phyloP scores from a whole-genome alignment of 2,797 vertebrate genomes.

The Semotilus atromaculatus region DNA sequence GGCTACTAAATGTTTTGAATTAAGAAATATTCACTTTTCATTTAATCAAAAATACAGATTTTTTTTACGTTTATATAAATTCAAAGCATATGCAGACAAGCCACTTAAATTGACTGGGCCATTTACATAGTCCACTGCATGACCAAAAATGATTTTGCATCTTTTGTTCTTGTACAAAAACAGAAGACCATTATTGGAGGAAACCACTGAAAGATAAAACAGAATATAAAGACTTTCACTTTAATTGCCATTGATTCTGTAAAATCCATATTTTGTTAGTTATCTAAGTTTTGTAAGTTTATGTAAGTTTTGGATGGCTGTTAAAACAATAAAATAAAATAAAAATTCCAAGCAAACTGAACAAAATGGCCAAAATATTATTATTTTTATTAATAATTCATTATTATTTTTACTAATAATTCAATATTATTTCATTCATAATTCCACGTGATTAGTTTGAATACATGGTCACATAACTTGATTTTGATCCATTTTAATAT shows the following conservation, averaged over 20 bases:
- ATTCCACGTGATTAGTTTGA: not conserved
- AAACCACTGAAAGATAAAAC: not conserved
- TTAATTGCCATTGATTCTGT: not conserved
- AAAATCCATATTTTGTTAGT: too few species aligned
- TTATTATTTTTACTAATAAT: too few species aligned
- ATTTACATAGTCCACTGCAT: not conserved
- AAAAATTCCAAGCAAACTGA: not conserved
- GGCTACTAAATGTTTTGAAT: not conserved
- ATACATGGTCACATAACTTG: not conserved
- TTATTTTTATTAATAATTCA: constrained; percentile 8
- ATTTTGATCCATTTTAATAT: not conserved
- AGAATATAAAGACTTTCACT: not conserved
- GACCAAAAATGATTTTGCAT: not conserved
- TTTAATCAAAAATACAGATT: not conserved
- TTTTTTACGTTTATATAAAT: not conserved
- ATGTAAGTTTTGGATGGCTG: not conserved
- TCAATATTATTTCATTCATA: not conserved
- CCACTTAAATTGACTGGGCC: not conserved
- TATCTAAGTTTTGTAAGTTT: too few species aligned
- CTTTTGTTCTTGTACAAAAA: not conserved
- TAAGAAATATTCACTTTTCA: not conserved
- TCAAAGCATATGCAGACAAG: not conserved
- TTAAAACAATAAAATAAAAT: not conserved
- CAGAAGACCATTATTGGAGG: not conserved
- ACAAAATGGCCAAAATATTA: not conserved